Evolutionary conservation across 2,888 invertebrate genomes (phyloP), one percentile per base, ranked within the genome.

Genomic region (Baronia brevicornis): DNA sequence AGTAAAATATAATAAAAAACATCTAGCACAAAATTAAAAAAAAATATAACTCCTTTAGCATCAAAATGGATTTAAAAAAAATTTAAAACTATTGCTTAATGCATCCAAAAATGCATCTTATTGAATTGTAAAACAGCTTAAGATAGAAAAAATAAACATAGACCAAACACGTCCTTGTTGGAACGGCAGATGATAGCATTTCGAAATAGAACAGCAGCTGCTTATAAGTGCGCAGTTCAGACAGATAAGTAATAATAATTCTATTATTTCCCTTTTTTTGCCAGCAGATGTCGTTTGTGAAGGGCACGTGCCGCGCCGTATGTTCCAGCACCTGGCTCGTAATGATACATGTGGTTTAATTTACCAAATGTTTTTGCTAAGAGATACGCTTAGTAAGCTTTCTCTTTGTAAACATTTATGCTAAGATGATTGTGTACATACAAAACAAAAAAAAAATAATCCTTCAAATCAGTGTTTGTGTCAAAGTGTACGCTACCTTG

Each of bases 261-360:
- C 33, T 59, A 55, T 54, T 56, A 55, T 62, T 54, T 49, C 46
- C 51, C 50, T 59, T 52, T 69, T 72, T 68, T 53, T 46, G 48
- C 40, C 49, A 47, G 68, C 82, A 82, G 82, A 77, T 82, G 82
- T 67, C 59, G 54, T 27, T 36, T 31, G 7, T 22, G 35, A 43
- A 20, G 29, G 51, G 72, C 77, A 75, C 80, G 79, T 73, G 79
- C 77, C 69, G 39, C 31, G 54, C 61, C 63, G 51, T 61, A 55
- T 67, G 63, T 50, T 46, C 10, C 8, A 25, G 49, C 79, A 80
- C 74, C 82, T 82, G 82, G 80, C 62, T 39, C 38, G 59, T 62
- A 64, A 71, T 69, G 61, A 62, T 66, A 68, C 63, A 61, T 36
- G 64, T 58, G 48, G 46, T 50, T 46, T 51, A 48, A 42, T 51